Evolutionary conservation across 2,888 invertebrate genomes (phyloP).

Genomic region (Epirrita christyi): DNA sequence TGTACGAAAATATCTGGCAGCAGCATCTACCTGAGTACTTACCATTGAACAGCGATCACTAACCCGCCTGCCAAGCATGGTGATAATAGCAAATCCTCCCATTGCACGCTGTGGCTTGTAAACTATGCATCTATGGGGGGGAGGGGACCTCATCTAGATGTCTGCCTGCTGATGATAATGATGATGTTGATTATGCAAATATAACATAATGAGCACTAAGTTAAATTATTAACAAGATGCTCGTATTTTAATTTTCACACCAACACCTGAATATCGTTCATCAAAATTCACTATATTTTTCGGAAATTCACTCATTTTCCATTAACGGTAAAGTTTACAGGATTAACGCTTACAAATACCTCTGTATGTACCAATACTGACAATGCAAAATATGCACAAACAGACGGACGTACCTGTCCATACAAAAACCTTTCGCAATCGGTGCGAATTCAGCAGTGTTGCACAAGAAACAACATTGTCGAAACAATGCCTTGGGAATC

Average conservation of each 20-base stretch:
- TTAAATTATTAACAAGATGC: too few relatives aligned
- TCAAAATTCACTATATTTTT: background rate
- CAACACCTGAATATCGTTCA: background rate
- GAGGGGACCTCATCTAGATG: too few relatives aligned
- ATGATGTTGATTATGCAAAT: too few relatives aligned
- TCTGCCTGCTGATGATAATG: too few relatives aligned
- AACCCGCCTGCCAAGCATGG: too few relatives aligned
- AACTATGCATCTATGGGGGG: too few relatives aligned
- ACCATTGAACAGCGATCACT: too few relatives aligned
- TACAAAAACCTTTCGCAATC: slow-evolving; percentile 66
- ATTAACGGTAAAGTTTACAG: background rate
- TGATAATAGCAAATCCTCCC: too few relatives aligned
- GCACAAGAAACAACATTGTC: slow-evolving; percentile 79
- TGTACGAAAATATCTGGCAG: too few relatives aligned
- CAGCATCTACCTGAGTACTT: too few relatives aligned
- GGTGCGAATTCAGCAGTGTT: slow-evolving; percentile 76
- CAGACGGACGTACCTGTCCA: slow-evolving; percentile 64
- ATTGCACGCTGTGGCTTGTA: too few relatives aligned
- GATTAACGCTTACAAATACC: slow-evolving; percentile 51
- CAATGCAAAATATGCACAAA: slow-evolving; percentile 63
- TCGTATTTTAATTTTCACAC: background rate
- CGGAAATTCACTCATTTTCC: slow-evolving; percentile 26
- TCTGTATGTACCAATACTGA: slow-evolving; percentile 45
- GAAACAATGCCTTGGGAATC: slow-evolving; percentile 73
- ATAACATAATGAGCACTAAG: too few relatives aligned